Base-by-base conservation (phyloP, 2,888 invertebrate species). In the Cantharis flavilabris region DNA sequence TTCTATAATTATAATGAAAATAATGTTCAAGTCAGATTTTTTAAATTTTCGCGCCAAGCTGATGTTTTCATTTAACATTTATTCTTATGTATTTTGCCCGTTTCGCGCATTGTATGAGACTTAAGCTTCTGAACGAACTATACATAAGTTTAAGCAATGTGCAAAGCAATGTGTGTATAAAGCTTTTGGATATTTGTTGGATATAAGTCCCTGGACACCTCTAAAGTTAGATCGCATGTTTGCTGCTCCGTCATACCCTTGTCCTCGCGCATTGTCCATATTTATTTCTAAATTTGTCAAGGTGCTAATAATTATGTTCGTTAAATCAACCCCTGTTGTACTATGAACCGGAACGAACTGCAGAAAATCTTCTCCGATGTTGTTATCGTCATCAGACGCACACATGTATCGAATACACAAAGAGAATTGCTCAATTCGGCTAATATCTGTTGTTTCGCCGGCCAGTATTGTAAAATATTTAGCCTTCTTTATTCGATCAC, bases 381-480 rank as follows among this genome's bases (percentile, higher is more conserved):
- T 69, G 16, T 16, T 14, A 4, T 28, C 10, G 4, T 13, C 23
- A 3, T 14, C 14, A 3, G 4, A 5, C 3, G 10, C 14, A n/a
- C 33, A 14, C 1, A 16, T 11, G 33, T 63, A 72, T 11, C 72
- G 9, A 13, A 72, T 20, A 26, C 73, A 73, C 7, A 73, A 13
- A 2, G 73, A 67, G 18, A 73, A 7, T 14, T 73, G 73, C 23
- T 73, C 23, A 7, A 49, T 30, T 23, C 72, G 13, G 2, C 33
- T 10, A 13, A 72, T 49, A 18, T 72, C 72, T 14, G 72, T 65
- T 5, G 72, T 72, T 67, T 72, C 72, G 14, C 67, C 72, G 2
- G 18, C 72, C 5, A 72, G 30, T 13, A 67, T 65, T 10, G 72
- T 23, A 62, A 71, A 72, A 23, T 14, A 20, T n/a, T 64, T 9